These are phyloP conservation scores for Psittacula derbiana DNA, from an alignment of 2,797 vertebrate genomes.

Conservation along the genomic window DNA sequence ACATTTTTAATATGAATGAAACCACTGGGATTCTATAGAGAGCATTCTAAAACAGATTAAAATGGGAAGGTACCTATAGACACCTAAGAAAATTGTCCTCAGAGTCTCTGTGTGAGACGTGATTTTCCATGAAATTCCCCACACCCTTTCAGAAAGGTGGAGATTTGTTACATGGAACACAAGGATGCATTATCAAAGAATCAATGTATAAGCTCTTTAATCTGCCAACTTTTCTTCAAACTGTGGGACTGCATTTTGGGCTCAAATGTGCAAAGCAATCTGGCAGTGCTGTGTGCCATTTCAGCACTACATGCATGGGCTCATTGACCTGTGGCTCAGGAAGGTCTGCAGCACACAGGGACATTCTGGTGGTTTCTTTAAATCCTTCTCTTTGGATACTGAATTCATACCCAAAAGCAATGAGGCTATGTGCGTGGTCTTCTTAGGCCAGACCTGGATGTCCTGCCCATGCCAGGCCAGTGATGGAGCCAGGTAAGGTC, in stretches of 20 bases:
- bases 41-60: neutral
- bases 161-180: neutral
- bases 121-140: neutral
- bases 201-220: neutral
- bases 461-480: too few relatives aligned
- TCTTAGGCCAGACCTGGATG: fast-evolving
- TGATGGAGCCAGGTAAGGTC: neutral
- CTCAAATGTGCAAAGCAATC: neutral
- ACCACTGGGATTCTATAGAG: neutral
- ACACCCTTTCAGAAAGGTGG: neutral
- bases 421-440: fast-evolving
- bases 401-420: fast-evolving
- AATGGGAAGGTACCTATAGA: neutral
- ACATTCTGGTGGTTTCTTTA: neutral
- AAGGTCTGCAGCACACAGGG: neutral
- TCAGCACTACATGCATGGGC: fast-evolving
- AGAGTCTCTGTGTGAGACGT: neutral
- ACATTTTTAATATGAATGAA: neutral
- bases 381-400: neutral
- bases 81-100: neutral
- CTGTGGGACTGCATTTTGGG: fast-evolving
- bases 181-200: neutral
- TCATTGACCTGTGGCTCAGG: neutral
- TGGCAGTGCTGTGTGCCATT: fast-evolving
- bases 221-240: neutral